phyloP scores from a whole-genome alignment of 2,888 invertebrate species.

The Acanthosepion lycidas region DNA sequence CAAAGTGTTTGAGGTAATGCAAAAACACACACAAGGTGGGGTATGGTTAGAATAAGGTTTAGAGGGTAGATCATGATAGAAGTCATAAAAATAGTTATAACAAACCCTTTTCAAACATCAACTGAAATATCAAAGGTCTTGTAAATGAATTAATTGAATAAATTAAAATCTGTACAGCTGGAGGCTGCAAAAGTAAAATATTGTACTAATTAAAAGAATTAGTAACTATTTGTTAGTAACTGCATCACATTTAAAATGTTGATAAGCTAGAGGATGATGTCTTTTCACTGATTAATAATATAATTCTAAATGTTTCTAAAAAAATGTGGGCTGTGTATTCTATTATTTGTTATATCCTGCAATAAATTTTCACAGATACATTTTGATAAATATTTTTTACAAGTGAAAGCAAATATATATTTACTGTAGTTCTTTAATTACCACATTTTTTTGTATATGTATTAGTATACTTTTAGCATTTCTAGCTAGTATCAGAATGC shows the following conservation, averaged over 20 bases:
- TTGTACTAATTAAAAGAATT: neutral
- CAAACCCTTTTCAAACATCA: neutral
- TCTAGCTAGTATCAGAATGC: no score
- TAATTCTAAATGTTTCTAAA: no score
- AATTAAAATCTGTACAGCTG: neutral
- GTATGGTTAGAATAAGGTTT: neutral
- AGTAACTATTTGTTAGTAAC: neutral
- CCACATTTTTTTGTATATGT: no score
- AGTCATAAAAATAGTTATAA: neutral
- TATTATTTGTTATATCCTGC: no score
- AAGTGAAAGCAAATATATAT: no score
- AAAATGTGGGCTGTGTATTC: no score
- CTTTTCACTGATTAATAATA: no score
- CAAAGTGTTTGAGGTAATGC: neutral
- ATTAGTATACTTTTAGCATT: no score
- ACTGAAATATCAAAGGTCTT: neutral
- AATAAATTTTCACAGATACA: no score
- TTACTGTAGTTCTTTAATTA: no score
- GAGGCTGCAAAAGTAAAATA: neutral
- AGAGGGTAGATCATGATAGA: neutral
- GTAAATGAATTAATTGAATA: neutral
- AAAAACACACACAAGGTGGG: neutral
- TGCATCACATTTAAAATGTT: neutral
- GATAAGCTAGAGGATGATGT: neutral
- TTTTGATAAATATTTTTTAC: no score